A percentile compares a stretch with the other conserved stretches of the same genome.
Conservation (phyloP, 2,888 invertebrate species). For the Entomobrya proxima region DNA sequence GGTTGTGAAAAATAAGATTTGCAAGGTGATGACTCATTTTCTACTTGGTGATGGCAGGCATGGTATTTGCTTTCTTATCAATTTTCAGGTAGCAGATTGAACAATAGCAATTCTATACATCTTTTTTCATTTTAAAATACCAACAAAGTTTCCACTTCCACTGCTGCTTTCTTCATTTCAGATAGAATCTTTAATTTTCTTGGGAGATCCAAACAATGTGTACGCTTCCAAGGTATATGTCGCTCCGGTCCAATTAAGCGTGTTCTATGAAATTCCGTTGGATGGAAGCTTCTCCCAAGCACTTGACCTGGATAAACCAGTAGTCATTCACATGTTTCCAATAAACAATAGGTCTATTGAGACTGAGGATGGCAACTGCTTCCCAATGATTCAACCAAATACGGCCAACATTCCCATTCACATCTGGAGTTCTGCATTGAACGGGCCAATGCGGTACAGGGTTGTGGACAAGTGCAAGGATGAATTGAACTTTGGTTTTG, state of each 20-base stretch:
- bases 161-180: not conserved
- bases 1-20: constrained; percentile 4
- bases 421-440: constrained; percentile 25
- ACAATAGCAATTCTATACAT: not conserved
- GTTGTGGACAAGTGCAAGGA: constrained; percentile 15
- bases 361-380: constrained; percentile 32
- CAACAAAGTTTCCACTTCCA: constrained; percentile 1
- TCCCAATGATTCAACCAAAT: constrained; percentile 32
- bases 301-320: constrained; percentile 20
- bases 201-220: constrained; percentile 41
- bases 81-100: not conserved
- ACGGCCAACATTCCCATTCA: constrained; percentile 8
- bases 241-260: not conserved
- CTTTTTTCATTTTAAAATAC: no score
- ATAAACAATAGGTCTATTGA: constrained; percentile 36
- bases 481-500: constrained; percentile 31
- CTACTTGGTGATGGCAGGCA: constrained; percentile 19
- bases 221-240: constrained; percentile 17
- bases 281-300: not conserved
- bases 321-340: constrained; percentile 44
- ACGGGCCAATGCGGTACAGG: constrained; percentile 16
- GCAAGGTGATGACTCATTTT: not conserved
- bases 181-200: constrained; percentile 31
- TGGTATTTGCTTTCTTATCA: constrained; percentile 26
- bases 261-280: constrained; percentile 36